phyloP scores from a whole-genome alignment of 1,140 invertebrate species.

The Paramacrobiotus metropolitanus region DNA sequence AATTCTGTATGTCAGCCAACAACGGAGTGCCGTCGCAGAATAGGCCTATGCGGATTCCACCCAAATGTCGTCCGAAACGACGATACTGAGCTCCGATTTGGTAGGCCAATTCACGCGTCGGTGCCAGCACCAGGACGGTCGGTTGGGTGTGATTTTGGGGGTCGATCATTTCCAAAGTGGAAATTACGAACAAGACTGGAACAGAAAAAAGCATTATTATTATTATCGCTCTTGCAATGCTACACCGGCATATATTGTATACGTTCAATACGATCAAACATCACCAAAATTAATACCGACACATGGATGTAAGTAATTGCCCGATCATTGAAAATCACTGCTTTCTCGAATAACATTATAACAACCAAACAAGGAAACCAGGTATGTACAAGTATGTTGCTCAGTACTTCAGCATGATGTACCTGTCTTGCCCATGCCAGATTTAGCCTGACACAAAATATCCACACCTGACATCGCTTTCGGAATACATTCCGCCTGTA shows the following conservation, averaged over 20 bases:
- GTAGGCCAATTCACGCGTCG: conserved; percentile 35
- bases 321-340: no score
- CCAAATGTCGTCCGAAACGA: conserved; percentile 34
- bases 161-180: neutral
- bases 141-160: neutral
- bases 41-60: conserved; percentile 26
- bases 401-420: conserved; percentile 40
- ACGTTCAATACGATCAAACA: neutral
- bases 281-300: neutral
- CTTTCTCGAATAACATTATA: no score
- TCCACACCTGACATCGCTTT: conserved; percentile 98
- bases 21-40: conserved; percentile 34
- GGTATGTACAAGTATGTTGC: neutral
- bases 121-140: conserved; percentile 33
- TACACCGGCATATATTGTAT: conserved; percentile 12
- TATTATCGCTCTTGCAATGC: conserved; percentile 14
- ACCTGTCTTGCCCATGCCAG: conserved; percentile 90
- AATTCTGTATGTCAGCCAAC: conserved; percentile 32
- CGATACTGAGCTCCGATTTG: conserved; percentile 38
- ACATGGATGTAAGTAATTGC: neutral
- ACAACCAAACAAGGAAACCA: neutral
- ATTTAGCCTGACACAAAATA: conserved; percentile 90
- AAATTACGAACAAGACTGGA: conserved; percentile 13
- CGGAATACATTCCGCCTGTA: conserved; percentile 98
- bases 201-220: neutral